A percentile compares a stretch with the other conserved stretches of the same genome.
phyloP scores from a whole-genome alignment of 1,140 invertebrate genomes.

The Calephelis virginiensis region DNA sequence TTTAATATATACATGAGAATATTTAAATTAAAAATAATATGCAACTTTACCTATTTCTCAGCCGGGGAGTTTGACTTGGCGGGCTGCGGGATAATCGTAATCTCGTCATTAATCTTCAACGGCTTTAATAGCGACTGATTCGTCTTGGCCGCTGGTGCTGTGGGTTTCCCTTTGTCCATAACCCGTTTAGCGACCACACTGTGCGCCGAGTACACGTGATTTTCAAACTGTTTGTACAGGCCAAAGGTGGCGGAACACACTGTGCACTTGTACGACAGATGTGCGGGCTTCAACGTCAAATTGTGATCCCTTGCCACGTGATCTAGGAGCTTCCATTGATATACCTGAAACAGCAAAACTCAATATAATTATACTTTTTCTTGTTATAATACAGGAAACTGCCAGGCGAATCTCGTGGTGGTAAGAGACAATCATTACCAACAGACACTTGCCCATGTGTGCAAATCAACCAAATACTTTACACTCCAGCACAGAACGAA shows the following conservation, averaged over 20 bases:
- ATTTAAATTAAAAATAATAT: no score
- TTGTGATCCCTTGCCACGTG: constrained; percentile 94
- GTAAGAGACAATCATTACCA: no score
- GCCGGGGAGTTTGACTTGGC: constrained; percentile 50
- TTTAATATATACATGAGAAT: neutral
- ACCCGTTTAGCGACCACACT: constrained; percentile 90
- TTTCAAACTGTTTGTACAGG: constrained; percentile 97
- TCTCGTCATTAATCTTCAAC: constrained; percentile 93
- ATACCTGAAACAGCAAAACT: constrained; percentile 81
- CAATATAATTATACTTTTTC: no score
- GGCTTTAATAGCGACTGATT: constrained; percentile 84
- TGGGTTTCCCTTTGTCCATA: constrained; percentile 85
- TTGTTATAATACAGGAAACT: no score
- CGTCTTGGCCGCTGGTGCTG: constrained; percentile 49
- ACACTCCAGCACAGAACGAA: no score
- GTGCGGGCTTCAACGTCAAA: constrained; percentile 93
- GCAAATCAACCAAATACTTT: no score
- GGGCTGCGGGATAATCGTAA: constrained; percentile 93
- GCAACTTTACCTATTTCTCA: constrained; percentile 28
- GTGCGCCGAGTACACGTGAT: constrained; percentile 95
- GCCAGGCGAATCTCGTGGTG: no score
- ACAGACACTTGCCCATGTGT: no score
- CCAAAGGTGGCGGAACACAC: constrained; percentile 94
- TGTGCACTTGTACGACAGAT: constrained; percentile 96
- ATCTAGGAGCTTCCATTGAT: constrained; percentile 94